Conservation (phyloP, 1,140 invertebrate species). For the Sycophila sp. region DNA sequence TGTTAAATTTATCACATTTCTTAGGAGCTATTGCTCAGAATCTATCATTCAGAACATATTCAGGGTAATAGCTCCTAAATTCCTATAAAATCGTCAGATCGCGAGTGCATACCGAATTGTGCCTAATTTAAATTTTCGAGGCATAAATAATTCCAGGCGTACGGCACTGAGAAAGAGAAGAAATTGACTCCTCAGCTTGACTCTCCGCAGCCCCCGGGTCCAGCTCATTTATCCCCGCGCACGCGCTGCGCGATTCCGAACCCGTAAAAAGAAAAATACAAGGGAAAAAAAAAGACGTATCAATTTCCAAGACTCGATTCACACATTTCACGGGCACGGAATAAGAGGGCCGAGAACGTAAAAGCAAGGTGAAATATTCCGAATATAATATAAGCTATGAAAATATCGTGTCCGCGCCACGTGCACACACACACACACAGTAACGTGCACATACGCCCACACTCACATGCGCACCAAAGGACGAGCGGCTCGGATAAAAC, state of each 20-base stretch:
- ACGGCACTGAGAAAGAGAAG: background rate
- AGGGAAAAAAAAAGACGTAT: conserved; percentile 18
- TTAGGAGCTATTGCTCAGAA: too few relatives aligned
- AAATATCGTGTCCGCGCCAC: background rate
- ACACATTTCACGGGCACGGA: background rate
- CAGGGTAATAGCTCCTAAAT: too few relatives aligned
- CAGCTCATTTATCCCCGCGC: background rate
- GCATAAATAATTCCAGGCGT: conserved; percentile 2
- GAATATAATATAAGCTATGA: background rate
- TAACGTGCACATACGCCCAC: background rate
- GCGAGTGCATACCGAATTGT: background rate
- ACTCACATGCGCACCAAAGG: background rate
- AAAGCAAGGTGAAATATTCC: conserved; percentile 15
- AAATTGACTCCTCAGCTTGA: background rate
- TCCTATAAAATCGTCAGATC: background rate
- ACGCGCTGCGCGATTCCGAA: background rate
- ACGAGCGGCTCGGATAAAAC: conserved; percentile 9
- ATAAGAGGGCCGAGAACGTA: background rate
- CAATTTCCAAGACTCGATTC: conserved; percentile 3
- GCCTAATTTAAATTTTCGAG: conserved; percentile 1
- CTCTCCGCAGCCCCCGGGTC: background rate
- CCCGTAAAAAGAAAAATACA: background rate
- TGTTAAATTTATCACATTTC: too few relatives aligned
- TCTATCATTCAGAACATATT: too few relatives aligned
- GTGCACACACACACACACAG: background rate